phyloP scores from a whole-genome alignment of 2,888 invertebrate genomes.

The Cheilosia pagana region DNA sequence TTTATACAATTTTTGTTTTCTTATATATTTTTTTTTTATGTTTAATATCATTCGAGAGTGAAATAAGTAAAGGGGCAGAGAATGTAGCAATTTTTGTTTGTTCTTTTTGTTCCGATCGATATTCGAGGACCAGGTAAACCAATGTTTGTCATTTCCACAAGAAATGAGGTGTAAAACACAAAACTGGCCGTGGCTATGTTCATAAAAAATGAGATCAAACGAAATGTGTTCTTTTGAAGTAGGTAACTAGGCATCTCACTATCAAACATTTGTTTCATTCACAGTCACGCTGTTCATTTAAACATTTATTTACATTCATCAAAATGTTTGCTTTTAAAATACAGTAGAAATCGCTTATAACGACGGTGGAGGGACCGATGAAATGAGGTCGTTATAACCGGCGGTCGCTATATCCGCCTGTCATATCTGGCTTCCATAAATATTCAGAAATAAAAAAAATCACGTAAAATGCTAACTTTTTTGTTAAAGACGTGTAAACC shows the following conservation, averaged over 20 bases:
- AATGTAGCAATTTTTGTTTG: slow-evolving; percentile 3
- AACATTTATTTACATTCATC: too few species aligned
- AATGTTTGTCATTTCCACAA: not conserved
- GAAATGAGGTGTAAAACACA: not conserved
- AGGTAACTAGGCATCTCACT: not conserved
- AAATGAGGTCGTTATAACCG: too few species aligned
- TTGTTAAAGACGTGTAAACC: too few species aligned
- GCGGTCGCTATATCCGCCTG: too few species aligned
- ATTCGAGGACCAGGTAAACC: not conserved
- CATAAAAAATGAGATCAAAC: not conserved
- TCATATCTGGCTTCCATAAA: too few species aligned
- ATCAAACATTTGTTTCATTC: too few species aligned
- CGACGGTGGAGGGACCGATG: too few species aligned
- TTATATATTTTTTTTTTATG: slow-evolving; percentile 25
- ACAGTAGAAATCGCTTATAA: too few species aligned
- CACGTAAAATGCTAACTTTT: too few species aligned
- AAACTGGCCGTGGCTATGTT: not conserved
- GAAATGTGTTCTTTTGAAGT: not conserved
- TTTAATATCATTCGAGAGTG: not conserved
- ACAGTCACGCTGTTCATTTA: too few species aligned
- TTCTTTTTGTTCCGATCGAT: not conserved
- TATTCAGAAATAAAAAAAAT: too few species aligned
- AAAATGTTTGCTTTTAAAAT: too few species aligned
- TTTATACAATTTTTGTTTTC: slow-evolving; percentile 35
- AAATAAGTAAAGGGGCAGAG: not conserved